These are phyloP conservation scores for Cheilosia impressa DNA, from an alignment of 2,888 invertebrate genomes.

Conservation along the genomic window DNA sequence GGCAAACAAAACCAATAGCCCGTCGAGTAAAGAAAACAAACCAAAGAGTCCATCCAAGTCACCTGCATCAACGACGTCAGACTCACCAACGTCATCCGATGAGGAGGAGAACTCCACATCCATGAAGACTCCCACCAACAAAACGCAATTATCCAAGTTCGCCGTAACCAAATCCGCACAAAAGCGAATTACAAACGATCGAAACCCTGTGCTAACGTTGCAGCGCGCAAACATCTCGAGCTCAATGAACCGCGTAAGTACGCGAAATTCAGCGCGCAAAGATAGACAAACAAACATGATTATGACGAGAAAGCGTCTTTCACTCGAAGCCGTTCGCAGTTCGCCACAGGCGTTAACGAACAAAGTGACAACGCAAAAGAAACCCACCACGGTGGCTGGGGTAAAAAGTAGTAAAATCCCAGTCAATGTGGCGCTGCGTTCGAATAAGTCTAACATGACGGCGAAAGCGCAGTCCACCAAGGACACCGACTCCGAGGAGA, in stretches of 20 bases:
- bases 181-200: slow-evolving; percentile 13
- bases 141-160: neutral
- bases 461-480: neutral
- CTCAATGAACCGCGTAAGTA: slow-evolving; percentile 69
- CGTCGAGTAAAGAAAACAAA: slow-evolving; percentile 71
- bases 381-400: slow-evolving; percentile 41
- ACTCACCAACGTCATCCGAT: slow-evolving; percentile 33
- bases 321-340: slow-evolving; percentile 76
- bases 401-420: slow-evolving; percentile 46
- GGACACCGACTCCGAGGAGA: neutral
- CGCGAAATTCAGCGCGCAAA: slow-evolving; percentile 78
- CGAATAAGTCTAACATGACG: slow-evolving; percentile 34
- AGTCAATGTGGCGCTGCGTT: slow-evolving; percentile 45
- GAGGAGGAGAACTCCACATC: neutral
- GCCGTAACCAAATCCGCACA: slow-evolving; percentile 3
- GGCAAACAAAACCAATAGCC: slow-evolving; percentile 57
- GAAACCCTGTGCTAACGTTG: slow-evolving; percentile 33
- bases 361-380: slow-evolving; percentile 24
- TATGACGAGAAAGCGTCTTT: slow-evolving; percentile 80
- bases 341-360: slow-evolving; percentile 59
- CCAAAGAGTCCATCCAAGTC: slow-evolving; percentile 60
- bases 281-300: slow-evolving; percentile 76
- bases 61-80: slow-evolving; percentile 11
- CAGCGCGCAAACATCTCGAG: slow-evolving; percentile 16
- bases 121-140: slow-evolving; percentile 7